phyloP scores from a whole-genome alignment of 2,113 vertebrate genomes.

The Xerus inauris region DNA sequence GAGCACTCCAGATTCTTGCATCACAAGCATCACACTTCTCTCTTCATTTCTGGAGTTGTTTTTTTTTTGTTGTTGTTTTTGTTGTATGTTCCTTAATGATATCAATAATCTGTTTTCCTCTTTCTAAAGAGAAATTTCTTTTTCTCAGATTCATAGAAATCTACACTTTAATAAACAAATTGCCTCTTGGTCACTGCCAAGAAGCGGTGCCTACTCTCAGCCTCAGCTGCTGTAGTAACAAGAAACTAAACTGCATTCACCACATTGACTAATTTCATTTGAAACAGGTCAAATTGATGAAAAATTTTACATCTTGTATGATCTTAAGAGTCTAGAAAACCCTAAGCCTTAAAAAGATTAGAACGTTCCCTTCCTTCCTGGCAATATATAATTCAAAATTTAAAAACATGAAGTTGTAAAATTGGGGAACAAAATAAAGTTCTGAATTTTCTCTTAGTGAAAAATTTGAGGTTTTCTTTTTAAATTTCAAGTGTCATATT shows the following conservation, averaged over 20 bases:
- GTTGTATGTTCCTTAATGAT: background rate
- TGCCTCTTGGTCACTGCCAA: background rate
- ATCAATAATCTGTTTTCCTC: background rate
- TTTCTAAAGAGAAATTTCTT: conserved; percentile 46
- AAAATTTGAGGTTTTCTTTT: background rate
- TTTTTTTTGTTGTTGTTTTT: background rate
- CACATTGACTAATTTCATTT: background rate
- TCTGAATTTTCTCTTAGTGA: background rate
- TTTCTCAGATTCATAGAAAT: background rate
- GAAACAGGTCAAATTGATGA: background rate
- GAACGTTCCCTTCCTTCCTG: background rate
- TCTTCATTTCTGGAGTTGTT: background rate
- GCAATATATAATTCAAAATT: background rate
- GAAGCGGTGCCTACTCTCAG: background rate
- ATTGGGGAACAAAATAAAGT: background rate
- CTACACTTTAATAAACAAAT: background rate
- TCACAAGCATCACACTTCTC: background rate
- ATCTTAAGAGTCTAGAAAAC: background rate
- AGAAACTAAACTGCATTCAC: background rate
- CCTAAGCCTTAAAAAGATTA: background rate
- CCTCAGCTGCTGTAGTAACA: background rate
- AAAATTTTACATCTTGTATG: background rate
- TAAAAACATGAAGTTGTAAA: background rate
- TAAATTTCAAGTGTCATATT: conserved; percentile 9
- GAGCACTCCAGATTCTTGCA: background rate